A percentile compares a stretch with the other conserved stretches of the same genome.
These are phyloP conservation scores for Geophilus truncorum DNA, from an alignment of 2,888 invertebrate species.

Conservation along the genomic window DNA sequence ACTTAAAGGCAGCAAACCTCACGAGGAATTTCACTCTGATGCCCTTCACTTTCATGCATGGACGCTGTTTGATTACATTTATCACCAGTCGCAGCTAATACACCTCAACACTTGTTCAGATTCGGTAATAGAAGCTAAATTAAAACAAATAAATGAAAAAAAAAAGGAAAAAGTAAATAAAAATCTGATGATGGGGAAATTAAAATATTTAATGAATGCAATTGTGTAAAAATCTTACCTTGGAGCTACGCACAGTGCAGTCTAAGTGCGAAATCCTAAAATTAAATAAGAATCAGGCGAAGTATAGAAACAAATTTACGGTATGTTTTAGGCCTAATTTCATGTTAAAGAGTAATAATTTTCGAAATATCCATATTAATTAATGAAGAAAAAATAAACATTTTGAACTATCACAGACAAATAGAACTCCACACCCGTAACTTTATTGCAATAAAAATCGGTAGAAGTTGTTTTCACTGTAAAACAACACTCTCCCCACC, in stretches of 20 bases:
- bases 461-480: slow-evolving; percentile 25
- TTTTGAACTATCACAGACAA: slow-evolving; percentile 18
- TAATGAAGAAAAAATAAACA: background rate
- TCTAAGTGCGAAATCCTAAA: too few relatives aligned
- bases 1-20: background rate
- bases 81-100: slow-evolving; percentile 16
- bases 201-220: too few relatives aligned
- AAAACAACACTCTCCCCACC: slow-evolving; percentile 11
- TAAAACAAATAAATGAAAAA: background rate
- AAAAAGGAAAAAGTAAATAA: background rate
- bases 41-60: slow-evolving; percentile 24
- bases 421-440: slow-evolving; percentile 32
- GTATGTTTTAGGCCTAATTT: too few relatives aligned
- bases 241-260: too few relatives aligned
- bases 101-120: background rate
- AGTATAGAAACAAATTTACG: too few relatives aligned
- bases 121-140: background rate
- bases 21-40: slow-evolving; percentile 22
- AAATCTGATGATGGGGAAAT: background rate
- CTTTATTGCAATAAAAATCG: slow-evolving; percentile 33
- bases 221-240: too few relatives aligned
- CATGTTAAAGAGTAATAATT: too few relatives aligned
- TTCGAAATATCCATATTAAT: too few relatives aligned
- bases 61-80: slow-evolving; percentile 3
- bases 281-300: too few relatives aligned